Evolutionary conservation across 2,113 vertebrate species (phyloP).

Genomic region (Phoxinus phoxinus): DNA sequence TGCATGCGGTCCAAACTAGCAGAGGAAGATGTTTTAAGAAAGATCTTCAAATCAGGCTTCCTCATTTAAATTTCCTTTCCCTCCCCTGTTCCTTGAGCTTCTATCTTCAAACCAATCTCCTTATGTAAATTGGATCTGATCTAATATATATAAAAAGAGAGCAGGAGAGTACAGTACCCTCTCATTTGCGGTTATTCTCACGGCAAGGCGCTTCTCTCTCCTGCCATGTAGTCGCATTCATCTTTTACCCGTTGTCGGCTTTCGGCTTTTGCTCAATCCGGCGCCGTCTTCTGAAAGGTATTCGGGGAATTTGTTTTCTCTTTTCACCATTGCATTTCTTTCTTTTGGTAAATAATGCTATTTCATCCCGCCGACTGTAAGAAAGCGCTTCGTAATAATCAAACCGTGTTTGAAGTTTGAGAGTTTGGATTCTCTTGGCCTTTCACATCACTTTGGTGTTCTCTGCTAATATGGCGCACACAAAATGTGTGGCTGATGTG

Average conservation of each 20-base stretch:
- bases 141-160: slow-evolving; percentile 55
- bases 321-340: slow-evolving; percentile 51
- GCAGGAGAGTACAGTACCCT: slow-evolving; percentile 50
- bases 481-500: background rate
- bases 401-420: slow-evolving; percentile 65
- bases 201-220: slow-evolving; percentile 33
- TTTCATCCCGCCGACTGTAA: slow-evolving; percentile 68
- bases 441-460: slow-evolving; percentile 7
- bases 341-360: slow-evolving; percentile 74
- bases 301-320: slow-evolving; percentile 49
- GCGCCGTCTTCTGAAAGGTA: slow-evolving; percentile 21
- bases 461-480: background rate
- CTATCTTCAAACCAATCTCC: slow-evolving; percentile 47
- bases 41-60: slow-evolving; percentile 13
- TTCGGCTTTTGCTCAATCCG: slow-evolving; percentile 1
- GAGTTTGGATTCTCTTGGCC: slow-evolving; percentile 60
- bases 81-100: slow-evolving; percentile 2
- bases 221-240: slow-evolving; percentile 61
- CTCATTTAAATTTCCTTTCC: background rate
- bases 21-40: background rate
- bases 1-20: no score
- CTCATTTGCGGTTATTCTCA: slow-evolving; percentile 53
- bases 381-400: slow-evolving; percentile 69
- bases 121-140: slow-evolving; percentile 54
- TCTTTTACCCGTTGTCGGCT: slow-evolving; percentile 59